Conservation (phyloP, 2,888 invertebrate genomes). For the Euplagia quadripunctaria region DNA sequence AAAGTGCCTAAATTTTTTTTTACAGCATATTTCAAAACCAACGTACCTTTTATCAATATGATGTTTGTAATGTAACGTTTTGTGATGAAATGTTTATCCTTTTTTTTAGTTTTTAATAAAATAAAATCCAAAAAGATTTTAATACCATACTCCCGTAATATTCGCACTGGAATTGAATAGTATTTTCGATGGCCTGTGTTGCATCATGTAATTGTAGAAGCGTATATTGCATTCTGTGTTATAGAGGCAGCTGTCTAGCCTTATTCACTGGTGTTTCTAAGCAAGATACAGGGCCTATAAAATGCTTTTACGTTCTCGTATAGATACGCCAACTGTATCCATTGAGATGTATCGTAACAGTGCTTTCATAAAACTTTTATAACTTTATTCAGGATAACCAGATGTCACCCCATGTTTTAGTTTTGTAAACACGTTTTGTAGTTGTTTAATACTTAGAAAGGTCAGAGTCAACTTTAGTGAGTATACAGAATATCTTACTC, state of each 20-base stretch:
- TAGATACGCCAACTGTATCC: conserved; percentile 6
- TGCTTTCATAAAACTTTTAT: conserved; percentile 22
- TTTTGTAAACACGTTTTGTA: background rate
- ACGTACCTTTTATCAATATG: too few relatives aligned
- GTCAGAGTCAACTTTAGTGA: too few relatives aligned
- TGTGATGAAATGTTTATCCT: background rate
- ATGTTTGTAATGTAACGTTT: too few relatives aligned
- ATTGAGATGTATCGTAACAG: conserved; percentile 15
- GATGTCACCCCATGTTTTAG: conserved; percentile 9
- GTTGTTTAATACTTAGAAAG: too few relatives aligned
- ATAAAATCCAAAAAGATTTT: too few relatives aligned
- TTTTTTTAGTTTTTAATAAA: too few relatives aligned
- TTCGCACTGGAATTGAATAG: background rate
- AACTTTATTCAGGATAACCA: conserved; percentile 12
- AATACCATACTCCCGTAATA: background rate
- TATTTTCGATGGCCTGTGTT: background rate
- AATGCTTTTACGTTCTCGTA: conserved; percentile 17
- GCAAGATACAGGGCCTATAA: conserved; percentile 13
- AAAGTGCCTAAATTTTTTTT: too few relatives aligned
- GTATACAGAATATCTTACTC: too few relatives aligned
- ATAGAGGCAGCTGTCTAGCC: background rate
- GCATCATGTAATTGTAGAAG: too few relatives aligned
- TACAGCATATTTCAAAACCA: too few relatives aligned
- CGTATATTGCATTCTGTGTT: background rate
- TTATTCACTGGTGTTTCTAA: conserved; percentile 9